phyloP scores from a whole-genome alignment of 2,888 invertebrate genomes.

The Apotomis capreana region DNA sequence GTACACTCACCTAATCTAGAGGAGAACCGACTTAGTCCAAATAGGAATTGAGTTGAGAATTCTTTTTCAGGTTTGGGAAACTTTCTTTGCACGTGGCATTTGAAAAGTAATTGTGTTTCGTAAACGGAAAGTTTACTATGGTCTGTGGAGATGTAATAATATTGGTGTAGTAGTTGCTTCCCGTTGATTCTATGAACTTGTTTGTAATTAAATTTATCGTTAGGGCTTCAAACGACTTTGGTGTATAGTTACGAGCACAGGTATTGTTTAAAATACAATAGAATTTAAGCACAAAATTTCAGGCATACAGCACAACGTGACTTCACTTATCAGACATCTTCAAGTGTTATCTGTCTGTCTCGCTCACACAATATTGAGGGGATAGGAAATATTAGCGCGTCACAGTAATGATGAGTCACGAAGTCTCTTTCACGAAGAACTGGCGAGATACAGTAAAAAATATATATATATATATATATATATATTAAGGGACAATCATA shows the following conservation, averaged over 20 bases:
- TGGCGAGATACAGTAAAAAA: too few species aligned
- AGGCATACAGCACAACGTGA: too few species aligned
- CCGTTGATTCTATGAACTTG: constrained; percentile 10
- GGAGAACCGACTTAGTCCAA: not conserved
- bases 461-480: too few species aligned
- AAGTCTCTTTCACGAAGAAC: too few species aligned
- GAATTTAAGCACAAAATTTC: not conserved
- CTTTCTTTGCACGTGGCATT: constrained; percentile 13
- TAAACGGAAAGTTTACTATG: constrained; percentile 21
- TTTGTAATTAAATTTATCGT: constrained; percentile 26
- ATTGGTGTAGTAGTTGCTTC: constrained; percentile 13
- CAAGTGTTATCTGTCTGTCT: too few species aligned
- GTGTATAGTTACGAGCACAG: not conserved
- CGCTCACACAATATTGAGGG: too few species aligned
- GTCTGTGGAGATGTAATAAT: not conserved
- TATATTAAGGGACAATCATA: too few species aligned
- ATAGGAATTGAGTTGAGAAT: not conserved
- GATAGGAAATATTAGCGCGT: too few species aligned
- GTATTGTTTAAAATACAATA: not conserved
- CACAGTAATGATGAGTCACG: too few species aligned
- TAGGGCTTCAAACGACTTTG: constrained; percentile 10
- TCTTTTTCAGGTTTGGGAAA: not conserved
- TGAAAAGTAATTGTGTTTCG: constrained; percentile 26
- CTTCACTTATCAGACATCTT: too few species aligned
- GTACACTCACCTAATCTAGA: not conserved